Base-by-base conservation (phyloP, 2,888 invertebrate species). In the Scelioninae gen. 1 region DNA sequence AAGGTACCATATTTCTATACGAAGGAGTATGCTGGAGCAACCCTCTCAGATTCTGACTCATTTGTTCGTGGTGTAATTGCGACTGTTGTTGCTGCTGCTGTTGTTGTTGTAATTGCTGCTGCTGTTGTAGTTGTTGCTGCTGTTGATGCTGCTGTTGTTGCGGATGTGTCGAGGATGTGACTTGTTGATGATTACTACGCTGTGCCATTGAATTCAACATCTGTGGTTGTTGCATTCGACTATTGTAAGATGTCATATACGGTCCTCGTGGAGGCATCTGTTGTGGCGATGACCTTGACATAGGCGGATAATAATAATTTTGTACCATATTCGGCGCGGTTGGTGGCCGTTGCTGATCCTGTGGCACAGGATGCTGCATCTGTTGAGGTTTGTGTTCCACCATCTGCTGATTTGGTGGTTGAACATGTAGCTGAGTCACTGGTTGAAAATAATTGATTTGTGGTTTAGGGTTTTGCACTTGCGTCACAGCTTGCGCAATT, bases 161-260 rank as follows among this genome's bases (percentile, higher is more conserved):
- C 13, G 95, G 95, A 92, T 95, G 95, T 10, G 94, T 94, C 0
- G 94, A 94, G 5, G 94, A 94, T 5, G 94, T 94, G 16, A 94
- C 87, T 83, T 92, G 92, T 65, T 91, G 92, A 81, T 92, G 92
- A 72, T 90, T 90, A 66, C 90, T 89, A 11, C 91, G 90, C 81
- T 91, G 92, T 38, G 89, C 87, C 87, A 91, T 89, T 31, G 81
- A 58, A 15, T 43, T 72, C 84, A 91, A 88, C 40, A 90, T 82
- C 45, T 85, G 85, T 7, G 88, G 87, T 62, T 89, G 90, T 49
- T 90, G 91, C 75, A 91, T 69, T 83, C 89, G 91, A 45, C 86
- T 92, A 87, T 89, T 93, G 87, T 83, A 93, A 85, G 84, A 93
- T 43, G 88, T 86, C 34, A 86, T 87, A 72, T 89, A 91, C 4